Base-by-base conservation (phyloP, 53 echinoderm and acorn worm genomes). In the Patiria pectinifera region DNA sequence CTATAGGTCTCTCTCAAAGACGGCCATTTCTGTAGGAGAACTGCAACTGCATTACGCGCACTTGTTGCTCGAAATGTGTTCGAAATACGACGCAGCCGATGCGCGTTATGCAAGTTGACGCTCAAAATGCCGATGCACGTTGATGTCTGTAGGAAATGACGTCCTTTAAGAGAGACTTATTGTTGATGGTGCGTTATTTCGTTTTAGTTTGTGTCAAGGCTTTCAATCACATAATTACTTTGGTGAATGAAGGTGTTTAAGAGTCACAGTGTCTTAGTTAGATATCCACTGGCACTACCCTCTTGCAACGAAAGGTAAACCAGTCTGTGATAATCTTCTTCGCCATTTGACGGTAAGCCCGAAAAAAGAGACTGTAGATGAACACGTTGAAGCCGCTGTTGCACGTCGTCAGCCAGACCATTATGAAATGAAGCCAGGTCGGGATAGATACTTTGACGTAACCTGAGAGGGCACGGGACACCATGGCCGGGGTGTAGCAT, bases 321-420 rank as follows among this genome's bases (percentile, higher is more conserved):
- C 78, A 25, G 0, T 82, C 53, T 82, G 19, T 18, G 14, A 48
- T 48, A 49, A 82, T 48, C n/a, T 82, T 10, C 35, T 35, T 35
- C 35, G 35, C 35, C 35, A 35, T 35, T 35, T 35, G 35, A 35
- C 35, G 35, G 35, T 48, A 82, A 4, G 16, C 21, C 16, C 21
- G 82, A 49, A 48, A 26, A 8, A 48, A 82, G 21, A 82, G 21
- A 53, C 82, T 49, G 82, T 82, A 82, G 53, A 82, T 82, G 82
- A 82, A 82, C 53, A 12, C 12, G 15, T 89, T 89, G 80, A 25
- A 87, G 19, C 13, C 49, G 49, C 76, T 69, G 59, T 76, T 74
- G 18, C 4, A 85, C 4, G 19, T 4, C 15, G 69, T 12, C 44
- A 85, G 16, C 70, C 69, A 63, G 4, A 22, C 21, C 9, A 85